Evolutionary conservation across 2,888 invertebrate genomes (phyloP), one percentile per base, ranked within the genome.

Genomic region (Erebia palarica): DNA sequence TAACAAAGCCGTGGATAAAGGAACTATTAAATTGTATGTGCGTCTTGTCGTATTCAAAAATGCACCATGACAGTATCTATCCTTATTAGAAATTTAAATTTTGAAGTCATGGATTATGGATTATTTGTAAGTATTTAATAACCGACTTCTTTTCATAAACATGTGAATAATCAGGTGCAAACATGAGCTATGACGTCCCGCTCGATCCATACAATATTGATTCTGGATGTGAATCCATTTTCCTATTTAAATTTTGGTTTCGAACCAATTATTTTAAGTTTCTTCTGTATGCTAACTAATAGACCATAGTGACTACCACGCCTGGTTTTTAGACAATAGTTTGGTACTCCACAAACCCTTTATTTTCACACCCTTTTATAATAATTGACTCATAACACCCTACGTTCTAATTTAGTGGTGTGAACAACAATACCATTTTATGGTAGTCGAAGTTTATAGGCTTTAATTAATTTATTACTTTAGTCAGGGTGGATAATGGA

Each of bases 61-160:
- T 82, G 75, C 81, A 82, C 80, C 82, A 82, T 79, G 69, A 72
- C 65, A 64, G 60, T 57, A 44, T 4, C 5, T 14, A 44, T 65
- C 1, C 14, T 44, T 21, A 63, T 21, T 21, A 11, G 14, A 18
- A 61, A 10, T 16, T 60, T n/a, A 2, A 16, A 9, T 44, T 42
- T 58, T 53, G 53, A 18, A 44, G 16, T 42, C 42, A 1, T 60
- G 42, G 16, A 42, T 16, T 44, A 16, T 60, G 11, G 1, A 16
- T 10, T 60, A 14, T 60, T 60, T 16, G 10, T 16, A n/a, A n/a
- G n/a, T n/a, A n/a, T 1, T 16, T 44, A 36, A 7, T 36, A 36
- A 36, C 36, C 7, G 36, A 36, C 36, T 36, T 36, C 36, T 36
- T 9, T 3, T 42, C 42, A 1, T n/a, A 60, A 42, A 60, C 11